Conservation (phyloP, 2,888 invertebrate genomes). For the Rhogogaster chlorosoma region DNA sequence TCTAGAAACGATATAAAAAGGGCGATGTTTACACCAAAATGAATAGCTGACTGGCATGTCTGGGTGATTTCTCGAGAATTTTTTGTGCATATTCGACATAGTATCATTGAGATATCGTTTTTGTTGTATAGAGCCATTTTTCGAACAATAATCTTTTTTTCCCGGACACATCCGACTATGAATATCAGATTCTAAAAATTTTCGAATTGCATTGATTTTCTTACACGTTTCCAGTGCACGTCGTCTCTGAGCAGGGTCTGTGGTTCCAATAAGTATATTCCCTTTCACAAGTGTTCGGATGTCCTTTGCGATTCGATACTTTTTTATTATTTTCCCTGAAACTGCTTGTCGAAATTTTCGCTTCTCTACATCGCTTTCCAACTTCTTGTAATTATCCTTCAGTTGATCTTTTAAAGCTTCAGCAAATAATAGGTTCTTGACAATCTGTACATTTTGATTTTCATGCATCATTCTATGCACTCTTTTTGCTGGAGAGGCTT, state of each 20-base stretch:
- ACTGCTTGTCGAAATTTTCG: not conserved
- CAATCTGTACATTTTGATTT: no score
- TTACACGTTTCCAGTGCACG: constrained; percentile 6
- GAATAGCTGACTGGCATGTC: constrained; percentile 1
- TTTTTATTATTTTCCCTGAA: constrained; percentile 10
- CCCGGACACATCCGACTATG: not conserved
- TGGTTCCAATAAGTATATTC: not conserved
- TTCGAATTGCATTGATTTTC: constrained; percentile 5
- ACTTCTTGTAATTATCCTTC: constrained; percentile 13
- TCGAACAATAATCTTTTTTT: not conserved
- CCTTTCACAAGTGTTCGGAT: constrained; percentile 1
- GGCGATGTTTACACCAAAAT: not conserved
- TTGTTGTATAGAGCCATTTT: not conserved
- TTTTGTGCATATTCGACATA: not conserved
- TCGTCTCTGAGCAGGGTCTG: constrained; percentile 3
- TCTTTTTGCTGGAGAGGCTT: no score
- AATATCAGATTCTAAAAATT: not conserved
- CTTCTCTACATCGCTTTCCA: not conserved
- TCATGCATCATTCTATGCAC: no score
- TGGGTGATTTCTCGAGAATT: not conserved
- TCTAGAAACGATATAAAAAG: constrained; percentile 5
- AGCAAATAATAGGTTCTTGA: constrained; percentile 17
- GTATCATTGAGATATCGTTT: constrained; percentile 9
- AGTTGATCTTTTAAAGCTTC: constrained; percentile 28
- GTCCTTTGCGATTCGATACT: constrained; percentile 31